A percentile compares a stretch with the other conserved stretches of the same genome.
These are phyloP conservation scores for Brenthis daphne DNA, from an alignment of 2,888 invertebrate genomes.

Conservation along the genomic window DNA sequence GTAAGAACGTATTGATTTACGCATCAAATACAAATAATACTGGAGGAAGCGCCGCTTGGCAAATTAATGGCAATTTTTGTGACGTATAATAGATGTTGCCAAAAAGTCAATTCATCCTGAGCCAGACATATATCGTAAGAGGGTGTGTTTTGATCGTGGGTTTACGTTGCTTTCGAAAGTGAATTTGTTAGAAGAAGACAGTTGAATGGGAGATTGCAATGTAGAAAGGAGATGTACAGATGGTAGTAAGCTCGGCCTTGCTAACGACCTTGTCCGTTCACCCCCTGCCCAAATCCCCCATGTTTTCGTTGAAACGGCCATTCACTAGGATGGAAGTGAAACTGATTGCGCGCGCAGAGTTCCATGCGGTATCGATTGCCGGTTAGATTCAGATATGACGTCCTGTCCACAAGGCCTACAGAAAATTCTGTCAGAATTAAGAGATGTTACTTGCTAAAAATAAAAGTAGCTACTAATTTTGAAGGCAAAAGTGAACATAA, in stretches of 20 bases:
- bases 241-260: conserved; percentile 73
- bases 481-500: too few species aligned
- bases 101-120: conserved; percentile 41
- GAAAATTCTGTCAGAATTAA: conserved; percentile 41
- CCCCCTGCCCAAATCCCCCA: conserved; percentile 55
- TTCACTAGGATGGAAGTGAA: conserved; percentile 68
- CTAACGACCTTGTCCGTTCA: conserved; percentile 68
- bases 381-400: conserved; percentile 54
- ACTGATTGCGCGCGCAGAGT: conserved; percentile 74
- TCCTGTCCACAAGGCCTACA: conserved; percentile 52
- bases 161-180: conserved; percentile 65
- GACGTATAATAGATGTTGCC: conserved; percentile 32
- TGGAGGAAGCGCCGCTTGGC: conserved; percentile 18
- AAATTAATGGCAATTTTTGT: conserved; percentile 18
- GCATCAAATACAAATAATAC: conserved; percentile 11
- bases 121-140: conserved; percentile 54
- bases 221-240: conserved; percentile 59
- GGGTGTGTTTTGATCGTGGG: conserved; percentile 63
- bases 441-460: conserved; percentile 43
- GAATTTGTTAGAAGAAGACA: conserved; percentile 57
- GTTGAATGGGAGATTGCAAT: conserved; percentile 31
- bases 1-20: conserved; percentile 8
- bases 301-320: conserved; percentile 66
- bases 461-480: conserved; percentile 28
- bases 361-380: conserved; percentile 70